Base-by-base conservation (phyloP, 1,140 invertebrate species). In the Glomeris maerens region DNA sequence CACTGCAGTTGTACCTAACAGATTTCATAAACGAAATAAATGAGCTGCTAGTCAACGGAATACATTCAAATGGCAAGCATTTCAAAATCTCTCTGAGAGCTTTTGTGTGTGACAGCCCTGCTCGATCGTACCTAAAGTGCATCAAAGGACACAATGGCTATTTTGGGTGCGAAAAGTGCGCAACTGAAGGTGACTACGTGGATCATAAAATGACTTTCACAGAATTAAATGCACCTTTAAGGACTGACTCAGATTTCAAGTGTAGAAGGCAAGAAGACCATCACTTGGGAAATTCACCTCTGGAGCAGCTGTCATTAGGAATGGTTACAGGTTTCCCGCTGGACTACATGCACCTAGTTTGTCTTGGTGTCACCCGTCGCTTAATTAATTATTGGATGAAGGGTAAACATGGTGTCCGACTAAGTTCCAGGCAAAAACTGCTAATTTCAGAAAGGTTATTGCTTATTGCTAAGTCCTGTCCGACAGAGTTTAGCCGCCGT, bases 401-500 rank as follows among this genome's bases (percentile, higher is more conserved):
- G 29, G 55, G 55, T 29, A 39, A 27, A 47, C 21, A 20, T 50
- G 39, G 3, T 53, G 31, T 36, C 27, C 17, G 57, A 10, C 3
- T 49, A 25, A 13, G 17, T 4, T 4, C 10, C 23, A 44, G 29
- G 10, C 10, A 45, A 27, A 25, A 59, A n/a, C 21, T 29, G 17
- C 17, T 46, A 54, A 55, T 59, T 47, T 59, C 53, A 27, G 29
- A 39, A 44, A 14, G 48, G 36, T 2, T 45, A 44, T 40, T 50
- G 5, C 20, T 45, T 27, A 7, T 41, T 26, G 47, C 48, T 39
- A 47, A 41, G 7, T 55, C 44, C 23, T 50, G 59, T 28, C 62
- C 68, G 26, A 21, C 10, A 27, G 66, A 72, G 54, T 72, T 70
- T 64, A 42, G 47, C 40, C 50, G 68, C 50, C 66, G 68, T 52